Evolutionary conservation across 2,888 invertebrate genomes (phyloP), one percentile per base, ranked within the genome.

Genomic region (Pseudococcus viburni): DNA sequence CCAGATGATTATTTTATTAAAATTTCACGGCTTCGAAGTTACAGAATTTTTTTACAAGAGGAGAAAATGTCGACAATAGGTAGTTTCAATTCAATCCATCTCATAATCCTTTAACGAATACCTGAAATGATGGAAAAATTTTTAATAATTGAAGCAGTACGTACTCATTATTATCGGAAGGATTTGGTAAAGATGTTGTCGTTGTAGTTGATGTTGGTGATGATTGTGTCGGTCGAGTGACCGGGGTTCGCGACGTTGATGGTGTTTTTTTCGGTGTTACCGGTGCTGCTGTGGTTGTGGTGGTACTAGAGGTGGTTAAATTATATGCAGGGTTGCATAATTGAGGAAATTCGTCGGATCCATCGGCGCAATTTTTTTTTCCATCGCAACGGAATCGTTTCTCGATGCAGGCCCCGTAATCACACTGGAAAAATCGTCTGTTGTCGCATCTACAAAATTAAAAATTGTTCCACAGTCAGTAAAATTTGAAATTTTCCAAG

Each of bases 351-450:
- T 90, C 90, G 39, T 90, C 90, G 3, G 90, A 90, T 46, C 90
- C 90, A 85, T 90, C 90, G 11, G 89, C 89, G 86, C 90, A 90
- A 39, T 90, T 90, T 48, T 89, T 86, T 80, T 86, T 88, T 15
- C 90, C 90, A 84, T 90, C 83, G 85, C 90, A 90, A 22, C 59
- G 89, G 1, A 42, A 26, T 19, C 51, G 80, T 77, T 88, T 88
- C 33, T 89, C 88, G 7, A 90, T 89, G 88, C 90, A 90, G 15
- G 90, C 90, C 15, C 90, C 90, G 73, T 90, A 90, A 19, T 90
- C 90, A 89, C 90, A 90, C 9, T 89, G 90, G 55, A 84, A 84
- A 86, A 90, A 90, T 12, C 89, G 86, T 77, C 80, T 89, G 19
- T 88, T 77, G 8, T 89, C 89, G 68, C 90, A 90, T 83, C 90